Conservation (phyloP, 2,113 vertebrate species). For the Romanogobio albipinnatus region DNA sequence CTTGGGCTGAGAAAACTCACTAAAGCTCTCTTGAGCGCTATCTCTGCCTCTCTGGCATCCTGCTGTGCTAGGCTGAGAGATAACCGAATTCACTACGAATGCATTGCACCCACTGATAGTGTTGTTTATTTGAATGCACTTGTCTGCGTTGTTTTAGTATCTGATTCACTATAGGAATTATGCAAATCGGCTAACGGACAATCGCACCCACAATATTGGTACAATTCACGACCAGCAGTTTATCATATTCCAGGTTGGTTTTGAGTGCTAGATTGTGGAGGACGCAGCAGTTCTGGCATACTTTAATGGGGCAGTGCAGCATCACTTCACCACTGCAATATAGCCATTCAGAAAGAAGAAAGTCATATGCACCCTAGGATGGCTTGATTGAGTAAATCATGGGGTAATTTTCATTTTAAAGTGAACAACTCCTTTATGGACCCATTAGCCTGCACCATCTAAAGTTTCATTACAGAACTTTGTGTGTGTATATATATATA, state of each 20-base stretch:
- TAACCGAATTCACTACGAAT: neutral
- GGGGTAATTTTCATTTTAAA: too few species aligned
- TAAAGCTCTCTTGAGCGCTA: slow-evolving; percentile 14
- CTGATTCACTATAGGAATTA: slow-evolving; percentile 7
- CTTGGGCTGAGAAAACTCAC: neutral
- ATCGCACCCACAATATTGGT: neutral
- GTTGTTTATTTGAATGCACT: neutral
- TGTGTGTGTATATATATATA: too few species aligned
- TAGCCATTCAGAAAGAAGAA: neutral
- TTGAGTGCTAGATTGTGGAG: neutral
- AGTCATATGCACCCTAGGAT: too few species aligned
- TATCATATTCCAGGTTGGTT: neutral
- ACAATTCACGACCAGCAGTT: neutral
- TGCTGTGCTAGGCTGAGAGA: neutral
- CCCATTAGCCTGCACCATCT: too few species aligned
- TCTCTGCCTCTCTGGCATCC: neutral
- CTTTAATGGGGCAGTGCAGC: neutral
- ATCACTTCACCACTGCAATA: slow-evolving; percentile 3
- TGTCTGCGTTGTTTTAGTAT: neutral
- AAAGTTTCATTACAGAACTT: too few species aligned
- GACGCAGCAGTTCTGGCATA: neutral
- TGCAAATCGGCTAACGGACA: neutral
- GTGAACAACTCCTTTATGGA: too few species aligned
- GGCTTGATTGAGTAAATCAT: too few species aligned
- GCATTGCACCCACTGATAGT: neutral